Evolutionary conservation across 2,113 vertebrate genomes (phyloP).

Genomic region (Sminthopsis crassicaudata): DNA sequence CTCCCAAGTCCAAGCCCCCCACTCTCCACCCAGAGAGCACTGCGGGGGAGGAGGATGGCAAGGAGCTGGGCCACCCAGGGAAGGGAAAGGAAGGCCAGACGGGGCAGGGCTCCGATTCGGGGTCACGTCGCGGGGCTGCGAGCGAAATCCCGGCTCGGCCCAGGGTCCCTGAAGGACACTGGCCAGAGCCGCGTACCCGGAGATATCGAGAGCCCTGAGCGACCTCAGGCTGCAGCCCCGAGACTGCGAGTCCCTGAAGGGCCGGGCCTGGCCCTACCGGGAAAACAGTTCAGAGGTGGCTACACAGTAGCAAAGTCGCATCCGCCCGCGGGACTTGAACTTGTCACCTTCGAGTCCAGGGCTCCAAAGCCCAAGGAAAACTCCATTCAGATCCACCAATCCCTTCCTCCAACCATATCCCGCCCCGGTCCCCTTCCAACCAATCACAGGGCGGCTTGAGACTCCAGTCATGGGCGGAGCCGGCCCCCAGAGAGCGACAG

Average conservation of each 20-base stretch:
- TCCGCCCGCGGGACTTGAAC: conserved; percentile 41
- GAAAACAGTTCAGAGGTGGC: conserved; percentile 49
- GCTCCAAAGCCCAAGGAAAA: not conserved
- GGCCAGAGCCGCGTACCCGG: not conserved
- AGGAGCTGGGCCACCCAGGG: not conserved
- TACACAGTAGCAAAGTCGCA: not conserved
- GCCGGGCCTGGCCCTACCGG: not conserved
- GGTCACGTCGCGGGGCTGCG: no score
- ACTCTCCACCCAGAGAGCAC: not conserved
- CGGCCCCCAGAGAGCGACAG: conserved; percentile 51
- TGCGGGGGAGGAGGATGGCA: no score
- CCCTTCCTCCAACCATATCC: not conserved
- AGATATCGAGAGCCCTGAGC: not conserved
- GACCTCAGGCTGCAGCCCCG: not conserved
- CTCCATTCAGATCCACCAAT: not conserved
- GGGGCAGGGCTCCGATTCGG: not conserved
- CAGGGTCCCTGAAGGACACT: not conserved
- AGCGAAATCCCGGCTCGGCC: not conserved
- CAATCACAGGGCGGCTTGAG: conserved; percentile 74
- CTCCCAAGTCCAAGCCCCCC: not conserved
- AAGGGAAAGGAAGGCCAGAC: not conserved
- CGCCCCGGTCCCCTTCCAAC: conserved; percentile 32
- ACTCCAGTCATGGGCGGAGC: conserved; percentile 35
- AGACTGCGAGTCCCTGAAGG: not conserved
- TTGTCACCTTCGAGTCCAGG: not conserved